Percentiles rank a stretch among this genome's conserved stretches.
Evolutionary conservation across 2,888 invertebrate genomes (phyloP).

Genomic region (Brassicogethes aeneus): DNA sequence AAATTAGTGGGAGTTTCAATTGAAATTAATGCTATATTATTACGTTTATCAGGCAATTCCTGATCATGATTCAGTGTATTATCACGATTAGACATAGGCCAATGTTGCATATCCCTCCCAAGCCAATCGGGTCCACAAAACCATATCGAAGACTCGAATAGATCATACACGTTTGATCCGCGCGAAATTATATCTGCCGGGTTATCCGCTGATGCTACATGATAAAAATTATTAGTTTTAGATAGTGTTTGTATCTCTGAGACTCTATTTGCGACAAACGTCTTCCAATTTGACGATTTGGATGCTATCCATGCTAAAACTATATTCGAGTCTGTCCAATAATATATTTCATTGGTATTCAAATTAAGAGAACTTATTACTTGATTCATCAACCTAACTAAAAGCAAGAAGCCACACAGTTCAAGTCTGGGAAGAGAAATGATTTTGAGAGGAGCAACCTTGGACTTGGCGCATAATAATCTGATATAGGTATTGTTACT

Average conservation of each 20-base stretch:
- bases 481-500: not conserved
- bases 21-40: too few species aligned
- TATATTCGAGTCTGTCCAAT: conserved; percentile 26
- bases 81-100: conserved; percentile 5
- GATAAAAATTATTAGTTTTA: conserved; percentile 12
- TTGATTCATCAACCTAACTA: too few species aligned
- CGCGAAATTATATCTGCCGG: conserved; percentile 16
- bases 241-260: conserved; percentile 17
- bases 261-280: conserved; percentile 22
- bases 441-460: conserved; percentile 12
- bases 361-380: conserved; percentile 7
- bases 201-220: conserved; percentile 15
- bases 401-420: too few species aligned
- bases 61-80: too few species aligned
- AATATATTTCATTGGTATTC: conserved; percentile 5
- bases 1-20: too few species aligned
- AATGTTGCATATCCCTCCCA: not conserved
- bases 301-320: conserved; percentile 22
- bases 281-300: conserved; percentile 16
- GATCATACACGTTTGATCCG: conserved; percentile 4
- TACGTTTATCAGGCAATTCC: too few species aligned
- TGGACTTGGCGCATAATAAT: not conserved
- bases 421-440: conserved; percentile 12
- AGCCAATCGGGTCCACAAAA: conserved; percentile 5
- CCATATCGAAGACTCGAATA: conserved; percentile 7